These are phyloP conservation scores for Cottus gobio DNA, from an alignment of 2,113 vertebrate species.

Conservation along the genomic window DNA sequence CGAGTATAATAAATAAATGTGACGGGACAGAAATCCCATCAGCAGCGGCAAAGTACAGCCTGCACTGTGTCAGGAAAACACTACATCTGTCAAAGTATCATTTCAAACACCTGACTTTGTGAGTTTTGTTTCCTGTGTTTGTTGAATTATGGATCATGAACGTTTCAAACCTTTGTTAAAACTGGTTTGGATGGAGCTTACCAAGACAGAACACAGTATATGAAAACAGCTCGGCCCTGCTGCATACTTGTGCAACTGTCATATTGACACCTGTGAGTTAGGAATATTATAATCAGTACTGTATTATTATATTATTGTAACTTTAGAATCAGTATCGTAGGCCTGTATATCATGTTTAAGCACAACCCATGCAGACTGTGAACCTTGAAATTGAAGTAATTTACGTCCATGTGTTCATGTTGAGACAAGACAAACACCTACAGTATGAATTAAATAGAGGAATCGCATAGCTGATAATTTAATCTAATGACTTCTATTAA, in stretches of 20 bases:
- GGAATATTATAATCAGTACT: neutral
- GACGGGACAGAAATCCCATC: slow-evolving; percentile 20
- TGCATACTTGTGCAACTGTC: neutral
- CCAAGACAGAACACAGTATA: neutral
- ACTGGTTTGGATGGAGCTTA: neutral
- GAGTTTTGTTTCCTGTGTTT: slow-evolving; percentile 1
- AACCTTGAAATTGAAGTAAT: neutral
- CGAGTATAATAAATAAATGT: slow-evolving; percentile 26
- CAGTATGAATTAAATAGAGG: neutral
- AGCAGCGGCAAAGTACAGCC: slow-evolving; percentile 1
- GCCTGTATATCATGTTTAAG: neutral
- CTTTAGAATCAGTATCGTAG: neutral
- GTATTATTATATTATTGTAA: too few species aligned
- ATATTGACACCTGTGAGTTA: neutral
- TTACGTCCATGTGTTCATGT: neutral
- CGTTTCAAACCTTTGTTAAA: neutral
- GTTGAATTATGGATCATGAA: neutral
- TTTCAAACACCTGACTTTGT: neutral
- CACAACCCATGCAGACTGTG: neutral
- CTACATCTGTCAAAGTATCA: slow-evolving; percentile 16
- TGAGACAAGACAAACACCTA: slow-evolving; percentile 9
- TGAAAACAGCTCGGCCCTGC: neutral
- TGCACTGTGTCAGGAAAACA: slow-evolving; percentile 5
- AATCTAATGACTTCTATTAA: slow-evolving; percentile 9
- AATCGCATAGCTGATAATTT: slow-evolving; percentile 5